Evolutionary conservation across 2,888 invertebrate genomes (phyloP).

Genomic region (Aleiodes testaceus): DNA sequence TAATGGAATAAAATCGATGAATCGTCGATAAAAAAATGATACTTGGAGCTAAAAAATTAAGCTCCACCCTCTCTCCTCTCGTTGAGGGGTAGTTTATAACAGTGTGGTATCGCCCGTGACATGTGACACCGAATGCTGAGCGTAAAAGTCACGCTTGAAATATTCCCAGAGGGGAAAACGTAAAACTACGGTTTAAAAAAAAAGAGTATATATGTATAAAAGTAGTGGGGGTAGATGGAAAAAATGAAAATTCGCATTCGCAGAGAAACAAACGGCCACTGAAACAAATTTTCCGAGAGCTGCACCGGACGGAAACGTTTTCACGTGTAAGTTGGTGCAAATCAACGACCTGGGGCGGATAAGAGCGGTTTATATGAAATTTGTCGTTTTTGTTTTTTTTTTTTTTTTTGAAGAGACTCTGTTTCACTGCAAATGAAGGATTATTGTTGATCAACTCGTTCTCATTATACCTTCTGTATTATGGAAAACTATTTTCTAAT

Average conservation of each 20-base stretch:
- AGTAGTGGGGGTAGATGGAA: constrained; percentile 24
- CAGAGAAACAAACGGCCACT: constrained; percentile 49
- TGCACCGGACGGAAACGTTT: constrained; percentile 38
- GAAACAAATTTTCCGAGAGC: constrained; percentile 49
- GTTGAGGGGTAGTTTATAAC: constrained; percentile 48
- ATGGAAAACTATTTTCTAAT: too few relatives aligned
- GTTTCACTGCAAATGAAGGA: constrained; percentile 26
- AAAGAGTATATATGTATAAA: constrained; percentile 38
- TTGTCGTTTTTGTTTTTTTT: constrained; percentile 23
- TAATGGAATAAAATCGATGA: constrained; percentile 1
- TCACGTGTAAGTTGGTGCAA: constrained; percentile 22
- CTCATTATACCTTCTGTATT: not conserved
- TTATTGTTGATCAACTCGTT: constrained; percentile 23
- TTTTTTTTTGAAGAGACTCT: too few relatives aligned
- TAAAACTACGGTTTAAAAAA: constrained; percentile 32
- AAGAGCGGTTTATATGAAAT: constrained; percentile 5
- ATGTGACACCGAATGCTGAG: constrained; percentile 42
- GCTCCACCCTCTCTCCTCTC: constrained; percentile 5
- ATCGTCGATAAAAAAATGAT: not conserved
- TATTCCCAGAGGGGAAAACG: constrained; percentile 31
- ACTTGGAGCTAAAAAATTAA: constrained; percentile 5
- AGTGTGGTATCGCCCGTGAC: constrained; percentile 49
- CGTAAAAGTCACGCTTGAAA: constrained; percentile 51
- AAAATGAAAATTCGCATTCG: constrained; percentile 24
- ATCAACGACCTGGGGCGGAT: constrained; percentile 9